Evolutionary conservation across 1,140 invertebrate genomes (phyloP).

Genomic region (Chlorops oryzae): DNA sequence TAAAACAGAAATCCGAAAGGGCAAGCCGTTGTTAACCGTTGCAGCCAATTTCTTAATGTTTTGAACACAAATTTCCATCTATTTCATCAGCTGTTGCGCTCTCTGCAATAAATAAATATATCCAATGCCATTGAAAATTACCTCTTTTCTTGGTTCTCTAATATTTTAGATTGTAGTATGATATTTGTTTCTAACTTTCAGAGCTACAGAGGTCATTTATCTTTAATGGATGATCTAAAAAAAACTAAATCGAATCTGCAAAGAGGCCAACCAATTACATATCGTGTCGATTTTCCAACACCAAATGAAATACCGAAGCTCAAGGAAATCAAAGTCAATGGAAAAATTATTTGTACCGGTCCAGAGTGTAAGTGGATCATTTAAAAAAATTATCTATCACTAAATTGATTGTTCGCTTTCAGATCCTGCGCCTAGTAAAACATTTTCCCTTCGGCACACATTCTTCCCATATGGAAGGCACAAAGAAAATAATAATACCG

Average conservation of each 20-base stretch:
- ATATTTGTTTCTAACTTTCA: constrained; percentile 1
- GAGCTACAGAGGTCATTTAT: constrained; percentile 10
- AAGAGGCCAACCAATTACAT: constrained; percentile 8
- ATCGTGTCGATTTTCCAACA: constrained; percentile 15
- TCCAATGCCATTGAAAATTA: too few relatives aligned
- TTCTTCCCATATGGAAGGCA: constrained; percentile 2
- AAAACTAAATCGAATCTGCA: constrained; percentile 7
- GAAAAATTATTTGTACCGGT: constrained; percentile 5
- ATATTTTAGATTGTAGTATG: background rate
- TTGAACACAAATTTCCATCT: too few relatives aligned
- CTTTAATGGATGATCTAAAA: background rate
- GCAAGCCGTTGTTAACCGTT: too few relatives aligned
- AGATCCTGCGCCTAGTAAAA: constrained; percentile 13
- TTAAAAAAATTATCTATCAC: background rate
- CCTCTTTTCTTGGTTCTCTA: too few relatives aligned
- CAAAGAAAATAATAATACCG: too few relatives aligned
- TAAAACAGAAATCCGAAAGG: too few relatives aligned
- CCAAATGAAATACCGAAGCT: constrained; percentile 13
- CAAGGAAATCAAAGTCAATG: constrained; percentile 11
- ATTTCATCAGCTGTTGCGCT: too few relatives aligned
- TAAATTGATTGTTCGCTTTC: background rate
- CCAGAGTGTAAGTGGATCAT: constrained; percentile 9
- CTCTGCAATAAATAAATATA: too few relatives aligned
- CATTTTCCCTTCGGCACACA: constrained; percentile 7
- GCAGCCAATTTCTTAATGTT: too few relatives aligned